Base-by-base conservation (phyloP, 30 jellyfish, hydroid and myxozoan species). In the Clytia hemisphaerica region DNA sequence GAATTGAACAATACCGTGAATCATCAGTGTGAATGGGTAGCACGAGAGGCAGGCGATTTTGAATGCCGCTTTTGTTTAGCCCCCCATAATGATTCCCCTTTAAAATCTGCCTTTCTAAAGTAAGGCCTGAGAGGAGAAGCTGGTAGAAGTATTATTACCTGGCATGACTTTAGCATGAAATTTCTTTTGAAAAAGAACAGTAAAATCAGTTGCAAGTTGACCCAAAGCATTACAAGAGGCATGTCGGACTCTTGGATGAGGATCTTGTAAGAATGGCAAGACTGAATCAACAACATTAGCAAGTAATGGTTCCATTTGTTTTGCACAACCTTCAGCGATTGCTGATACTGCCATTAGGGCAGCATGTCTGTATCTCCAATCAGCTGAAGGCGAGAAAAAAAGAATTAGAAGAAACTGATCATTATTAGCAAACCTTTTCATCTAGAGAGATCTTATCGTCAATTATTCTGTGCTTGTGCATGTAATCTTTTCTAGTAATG, bases 141-240 rank as follows among this genome's bases (percentile, higher is more conserved):
- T n/a, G n/a, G n/a, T n/a, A 51, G 14, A 51, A 51, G 0, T 12
- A 57, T 25, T 5, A 26, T 15, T 57, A 69, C 81, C 81, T 36
- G 88, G 68, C 76, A 76, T 54, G 26, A 82, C 94, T 85, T 74
- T 83, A n/a, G 83, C 93, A 58, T 91, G 99, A 69, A 82, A 91
- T 50, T 83, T 67, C 45, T 77, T 77, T 58, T 91, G 99, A 55
- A 91, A 91, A 38, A 81, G 61, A 18, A 74, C 76, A 37, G 73
- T 70, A 78, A 91, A 91, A 72, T 91, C 99, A 0, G 99, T 59
- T n/a, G 99, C 99, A 15, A 91, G 93, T 59, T 91, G 99, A 4
- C 99, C 99, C 12, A 91, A 85, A 12, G 99, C 94, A 59, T 91
- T 91, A 72, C 99, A 91, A 18, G 99, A 73, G 10, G 99, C 99